These are phyloP conservation scores for Nerophis lumbriciformis DNA, from an alignment of 2,113 vertebrate species.

Conservation along the genomic window DNA sequence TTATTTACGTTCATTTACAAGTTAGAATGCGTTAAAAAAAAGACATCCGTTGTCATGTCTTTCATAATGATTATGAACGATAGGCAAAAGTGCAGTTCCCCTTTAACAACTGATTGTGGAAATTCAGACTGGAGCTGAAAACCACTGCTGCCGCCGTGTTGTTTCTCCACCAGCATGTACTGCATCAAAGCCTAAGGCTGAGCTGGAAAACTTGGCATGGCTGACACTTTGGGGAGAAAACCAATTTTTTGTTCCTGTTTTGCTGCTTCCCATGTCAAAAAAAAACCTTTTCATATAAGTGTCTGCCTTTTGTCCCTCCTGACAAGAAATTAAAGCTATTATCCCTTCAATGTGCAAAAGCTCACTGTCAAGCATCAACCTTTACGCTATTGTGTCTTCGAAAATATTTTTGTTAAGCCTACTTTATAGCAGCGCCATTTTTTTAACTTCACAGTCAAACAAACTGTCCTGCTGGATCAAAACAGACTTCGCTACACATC, in stretches of 20 bases:
- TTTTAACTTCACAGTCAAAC: too few relatives aligned
- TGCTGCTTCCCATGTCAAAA: not conserved
- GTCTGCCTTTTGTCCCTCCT: not conserved
- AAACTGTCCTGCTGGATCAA: too few relatives aligned
- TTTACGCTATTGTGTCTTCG: too few relatives aligned
- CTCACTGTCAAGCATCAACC: too few relatives aligned
- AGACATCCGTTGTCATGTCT: too few relatives aligned
- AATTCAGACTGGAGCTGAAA: not conserved
- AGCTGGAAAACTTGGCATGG: not conserved
- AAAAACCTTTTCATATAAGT: not conserved
- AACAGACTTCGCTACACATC: too few relatives aligned
- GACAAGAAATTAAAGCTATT: not conserved
- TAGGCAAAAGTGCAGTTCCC: not conserved
- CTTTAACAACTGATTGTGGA: not conserved
- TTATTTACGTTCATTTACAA: too few relatives aligned
- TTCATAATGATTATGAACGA: not conserved
- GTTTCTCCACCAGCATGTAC: too few relatives aligned
- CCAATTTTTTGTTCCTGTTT: not conserved
- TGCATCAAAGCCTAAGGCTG: not conserved
- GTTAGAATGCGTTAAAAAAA: too few relatives aligned
- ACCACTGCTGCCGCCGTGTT: not conserved
- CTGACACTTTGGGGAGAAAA: not conserved
- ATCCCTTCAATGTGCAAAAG: too few relatives aligned
- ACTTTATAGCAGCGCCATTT: too few relatives aligned
- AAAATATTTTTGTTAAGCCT: too few relatives aligned